Base-by-base conservation (phyloP, 2,797 vertebrate species). In the Esox lucius region DNA sequence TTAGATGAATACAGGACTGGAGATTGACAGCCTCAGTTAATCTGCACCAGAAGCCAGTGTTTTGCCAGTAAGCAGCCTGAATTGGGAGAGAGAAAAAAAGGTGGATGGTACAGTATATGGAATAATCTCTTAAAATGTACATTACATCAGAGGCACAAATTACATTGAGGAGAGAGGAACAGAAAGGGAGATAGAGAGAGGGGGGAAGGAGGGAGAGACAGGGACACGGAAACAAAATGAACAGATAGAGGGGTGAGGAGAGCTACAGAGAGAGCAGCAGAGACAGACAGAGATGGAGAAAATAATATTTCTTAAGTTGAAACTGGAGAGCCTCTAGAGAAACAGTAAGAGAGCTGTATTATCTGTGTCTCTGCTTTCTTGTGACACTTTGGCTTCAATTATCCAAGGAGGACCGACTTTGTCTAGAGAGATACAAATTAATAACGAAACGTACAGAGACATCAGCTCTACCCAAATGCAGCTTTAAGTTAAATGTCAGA, bases 351-450 rank as follows among this genome's bases (percentile, higher is more conserved):
- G 75, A 82, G 69, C 19, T 49, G 68, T 68, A 74, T 84, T 83
- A 83, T 70, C 68, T 70, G 35, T 24, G 70, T 78, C 75, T 74
- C 33, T 70, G 81, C 61, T 68, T 76, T 73, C 49, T 75, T 67
- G 81, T 17, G 1, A 82, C 56, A 72, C 75, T 78, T 85, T 31
- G 12, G 46, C 75, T 70, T 86, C 74, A 85, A 84, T 81, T 83
- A 85, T 83, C 80, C 71, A 89, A 79, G 73, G 19, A 15, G 61
- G 13, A 84, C 56, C 11, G 22, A 61, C 22, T 61, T 24, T 13
- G 9, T n/a, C 56, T 11, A 61, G 56, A 13, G 56, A 61, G 22
- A 61, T 61, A 56, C 78, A 77, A 67, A 80, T 77, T 51, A 78
- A 79, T 65, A 22, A 46, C 80, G 56, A 74, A 70, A 74, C 74